These are phyloP conservation scores for Coronaproctus castanopsis DNA, from an alignment of 2,888 invertebrate species.

Conservation along the genomic window DNA sequence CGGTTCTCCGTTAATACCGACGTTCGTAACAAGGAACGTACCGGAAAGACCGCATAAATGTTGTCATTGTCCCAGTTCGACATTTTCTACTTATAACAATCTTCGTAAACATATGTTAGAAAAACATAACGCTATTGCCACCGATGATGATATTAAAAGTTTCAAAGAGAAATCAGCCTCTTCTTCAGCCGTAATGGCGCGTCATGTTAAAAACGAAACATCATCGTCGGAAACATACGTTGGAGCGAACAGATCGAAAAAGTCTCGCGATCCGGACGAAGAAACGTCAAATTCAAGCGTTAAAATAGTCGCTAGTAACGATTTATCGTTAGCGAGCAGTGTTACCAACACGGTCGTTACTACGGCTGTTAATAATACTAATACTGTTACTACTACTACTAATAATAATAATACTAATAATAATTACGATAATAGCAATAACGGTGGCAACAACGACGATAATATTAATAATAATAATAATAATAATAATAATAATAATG, in stretches of 20 bases:
- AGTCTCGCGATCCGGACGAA: conserved; percentile 6
- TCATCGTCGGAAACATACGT: not conserved
- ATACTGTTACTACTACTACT: no score
- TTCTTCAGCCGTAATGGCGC: not conserved
- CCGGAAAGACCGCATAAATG: conserved; percentile 62
- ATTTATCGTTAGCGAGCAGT: not conserved
- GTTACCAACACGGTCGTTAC: not conserved
- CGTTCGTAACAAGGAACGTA: conserved; percentile 39
- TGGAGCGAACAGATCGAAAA: not conserved
- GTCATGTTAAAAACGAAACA: conserved; percentile 9
- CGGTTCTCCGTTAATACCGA: conserved; percentile 25
- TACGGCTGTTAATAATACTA: no score
- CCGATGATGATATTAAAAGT: not conserved
- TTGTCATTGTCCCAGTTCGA: conserved; percentile 58
- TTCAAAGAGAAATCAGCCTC: not conserved
- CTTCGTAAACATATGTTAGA: conserved; percentile 46
- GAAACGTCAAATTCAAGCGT: not conserved
- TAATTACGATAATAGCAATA: not conserved
- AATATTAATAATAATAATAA: not conserved
- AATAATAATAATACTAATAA: no score
- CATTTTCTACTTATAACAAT: conserved; percentile 58
- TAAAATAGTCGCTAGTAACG: not conserved
- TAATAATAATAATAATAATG: not conserved
- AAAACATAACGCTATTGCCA: conserved; percentile 6
- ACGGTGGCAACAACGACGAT: not conserved